Percentiles rank a stretch among this genome's conserved stretches.
Conservation (phyloP, 2,797 vertebrate species). For the Cercopithecus mitis region DNA sequence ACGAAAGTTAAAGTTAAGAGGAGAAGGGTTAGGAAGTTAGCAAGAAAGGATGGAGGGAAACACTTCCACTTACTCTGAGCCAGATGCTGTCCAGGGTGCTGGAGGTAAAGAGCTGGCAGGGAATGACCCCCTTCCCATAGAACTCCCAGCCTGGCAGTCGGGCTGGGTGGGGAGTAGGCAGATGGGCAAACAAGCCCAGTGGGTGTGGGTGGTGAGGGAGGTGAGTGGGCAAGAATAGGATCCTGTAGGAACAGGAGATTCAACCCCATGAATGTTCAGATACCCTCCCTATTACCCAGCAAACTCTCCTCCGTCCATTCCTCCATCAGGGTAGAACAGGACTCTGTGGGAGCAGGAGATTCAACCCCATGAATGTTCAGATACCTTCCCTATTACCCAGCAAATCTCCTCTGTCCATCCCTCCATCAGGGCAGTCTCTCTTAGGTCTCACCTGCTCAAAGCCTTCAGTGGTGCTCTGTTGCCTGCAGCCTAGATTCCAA, state of each 20-base stretch:
- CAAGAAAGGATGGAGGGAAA: neutral
- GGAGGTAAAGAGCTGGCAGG: neutral
- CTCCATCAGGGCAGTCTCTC: neutral
- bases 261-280: neutral
- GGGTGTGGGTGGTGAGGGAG: too few relatives aligned
- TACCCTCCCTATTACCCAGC: neutral
- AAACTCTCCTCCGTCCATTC: neutral
- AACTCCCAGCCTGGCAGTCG: neutral
- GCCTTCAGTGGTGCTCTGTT: neutral
- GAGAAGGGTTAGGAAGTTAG: neutral
- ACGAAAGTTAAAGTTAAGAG: neutral
- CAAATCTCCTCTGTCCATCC: neutral
- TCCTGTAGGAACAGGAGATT: neutral
- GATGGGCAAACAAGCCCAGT: neutral
- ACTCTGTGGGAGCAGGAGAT: neutral
- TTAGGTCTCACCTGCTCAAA: neutral
- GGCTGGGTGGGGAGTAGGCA: neutral
- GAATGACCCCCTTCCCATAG: neutral
- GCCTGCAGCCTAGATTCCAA: neutral
- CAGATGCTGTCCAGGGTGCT: neutral
- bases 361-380: neutral
- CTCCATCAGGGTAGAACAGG: neutral
- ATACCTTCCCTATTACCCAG: neutral
- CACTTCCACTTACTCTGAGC: neutral
- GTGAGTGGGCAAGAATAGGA: neutral